Evolutionary conservation across 2,113 vertebrate genomes (phyloP).

Genomic region (Indri indri): DNA sequence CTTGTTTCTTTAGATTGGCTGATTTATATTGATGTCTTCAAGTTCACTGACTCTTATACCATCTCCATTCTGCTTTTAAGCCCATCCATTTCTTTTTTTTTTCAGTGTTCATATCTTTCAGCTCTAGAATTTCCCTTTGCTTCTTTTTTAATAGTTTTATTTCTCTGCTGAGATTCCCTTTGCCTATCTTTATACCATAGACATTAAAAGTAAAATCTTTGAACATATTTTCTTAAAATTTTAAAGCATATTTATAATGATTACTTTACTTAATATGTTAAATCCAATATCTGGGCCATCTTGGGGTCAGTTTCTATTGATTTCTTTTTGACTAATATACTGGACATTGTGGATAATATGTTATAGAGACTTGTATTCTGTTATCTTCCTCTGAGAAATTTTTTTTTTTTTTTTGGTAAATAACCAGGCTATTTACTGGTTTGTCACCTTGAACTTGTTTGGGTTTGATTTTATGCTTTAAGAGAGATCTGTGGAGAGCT

Average conservation of each 20-base stretch:
- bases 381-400: neutral
- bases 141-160: neutral
- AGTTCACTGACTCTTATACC: neutral
- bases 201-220: neutral
- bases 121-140: neutral
- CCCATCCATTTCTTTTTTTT: neutral
- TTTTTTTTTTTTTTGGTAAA: neutral
- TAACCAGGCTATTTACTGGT: neutral
- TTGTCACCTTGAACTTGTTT: neutral
- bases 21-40: neutral
- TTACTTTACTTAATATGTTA: conserved; percentile 11
- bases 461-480: conserved; percentile 8
- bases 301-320: neutral
- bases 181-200: neutral
- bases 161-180: neutral
- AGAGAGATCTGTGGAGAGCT: neutral
- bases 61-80: neutral
- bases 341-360: neutral
- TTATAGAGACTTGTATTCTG: neutral
- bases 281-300: neutral
- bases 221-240: neutral
- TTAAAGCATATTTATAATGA: neutral
- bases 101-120: neutral
- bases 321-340: neutral
- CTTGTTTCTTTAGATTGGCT: neutral